A percentile compares a stretch with the other conserved stretches of the same genome.
phyloP scores from a whole-genome alignment of 2,113 vertebrate species.

The Oryzias woworae region DNA sequence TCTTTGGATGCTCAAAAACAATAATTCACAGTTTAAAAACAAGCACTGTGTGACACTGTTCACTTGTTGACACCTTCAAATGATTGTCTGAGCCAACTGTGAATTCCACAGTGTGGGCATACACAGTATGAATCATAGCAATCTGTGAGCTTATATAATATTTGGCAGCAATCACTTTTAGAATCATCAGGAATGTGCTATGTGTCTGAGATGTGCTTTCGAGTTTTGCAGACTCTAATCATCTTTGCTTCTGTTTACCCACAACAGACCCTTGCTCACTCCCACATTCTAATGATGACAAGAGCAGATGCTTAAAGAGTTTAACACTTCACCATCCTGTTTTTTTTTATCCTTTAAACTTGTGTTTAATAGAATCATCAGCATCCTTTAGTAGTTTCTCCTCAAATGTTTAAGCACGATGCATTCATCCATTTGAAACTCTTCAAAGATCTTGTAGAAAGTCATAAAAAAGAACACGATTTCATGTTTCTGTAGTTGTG shows the following conservation, averaged over 20 bases:
- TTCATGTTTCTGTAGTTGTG: conserved; percentile 6
- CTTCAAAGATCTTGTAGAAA: not conserved
- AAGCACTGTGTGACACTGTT: conserved; percentile 35
- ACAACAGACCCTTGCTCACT: not conserved
- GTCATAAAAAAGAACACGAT: conserved; percentile 5
- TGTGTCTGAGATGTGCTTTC: conserved; percentile 10
- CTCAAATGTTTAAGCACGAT: conserved; percentile 22
- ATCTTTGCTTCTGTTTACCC: not conserved
- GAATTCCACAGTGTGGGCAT: conserved; percentile 33
- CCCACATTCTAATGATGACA: not conserved
- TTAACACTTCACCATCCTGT: no score
- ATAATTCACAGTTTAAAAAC: conserved; percentile 41
- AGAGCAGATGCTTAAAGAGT: not conserved
- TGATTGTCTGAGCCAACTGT: conserved; percentile 37
- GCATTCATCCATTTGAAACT: conserved; percentile 20
- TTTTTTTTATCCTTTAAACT: no score
- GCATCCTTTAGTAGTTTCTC: conserved; percentile 11
- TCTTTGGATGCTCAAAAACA: conserved; percentile 40
- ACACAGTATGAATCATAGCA: conserved; percentile 37
- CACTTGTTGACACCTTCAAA: conserved; percentile 42
- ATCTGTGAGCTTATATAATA: conserved; percentile 48
- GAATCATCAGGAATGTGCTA: not conserved
- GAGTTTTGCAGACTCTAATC: conserved; percentile 1
- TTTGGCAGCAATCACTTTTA: conserved; percentile 10
- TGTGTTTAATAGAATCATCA: conserved; percentile 14